Conservation (phyloP, 2,797 vertebrate species). For the Silurus lanzhouensis region DNA sequence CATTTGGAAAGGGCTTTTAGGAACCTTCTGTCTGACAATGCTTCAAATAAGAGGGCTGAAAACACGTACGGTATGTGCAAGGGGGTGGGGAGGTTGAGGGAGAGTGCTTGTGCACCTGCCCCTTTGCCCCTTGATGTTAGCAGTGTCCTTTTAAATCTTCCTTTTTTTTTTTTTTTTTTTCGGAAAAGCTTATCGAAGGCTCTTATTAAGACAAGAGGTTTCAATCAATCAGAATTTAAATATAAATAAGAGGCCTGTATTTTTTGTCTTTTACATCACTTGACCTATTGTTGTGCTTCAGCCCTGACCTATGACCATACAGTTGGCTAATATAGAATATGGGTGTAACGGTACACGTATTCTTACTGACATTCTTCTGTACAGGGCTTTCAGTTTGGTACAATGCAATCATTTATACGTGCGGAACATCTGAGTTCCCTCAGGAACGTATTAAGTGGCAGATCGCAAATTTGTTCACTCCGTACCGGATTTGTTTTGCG, state of each 20-base stretch:
- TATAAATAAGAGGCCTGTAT: neutral
- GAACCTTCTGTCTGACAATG: slow-evolving; percentile 18
- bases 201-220: neutral
- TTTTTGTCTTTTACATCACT: neutral
- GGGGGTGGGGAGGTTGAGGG: neutral
- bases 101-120: slow-evolving; percentile 3
- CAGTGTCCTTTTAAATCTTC: neutral
- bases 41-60: slow-evolving; percentile 51
- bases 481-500: no score
- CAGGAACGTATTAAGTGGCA: no score
- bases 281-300: neutral
- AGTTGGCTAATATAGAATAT: neutral
- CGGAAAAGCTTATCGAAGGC: neutral
- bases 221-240: neutral
- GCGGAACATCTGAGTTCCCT: no score
- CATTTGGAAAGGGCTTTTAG: slow-evolving; percentile 28
- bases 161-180: neutral
- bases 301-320: neutral
- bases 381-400: no score
- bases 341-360: no score
- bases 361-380: no score
- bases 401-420: no score
- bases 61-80: neutral
- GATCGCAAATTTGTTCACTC: no score
- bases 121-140: neutral